These are phyloP conservation scores for Timema cristinae DNA, from an alignment of 2,888 invertebrate genomes.

Conservation along the genomic window DNA sequence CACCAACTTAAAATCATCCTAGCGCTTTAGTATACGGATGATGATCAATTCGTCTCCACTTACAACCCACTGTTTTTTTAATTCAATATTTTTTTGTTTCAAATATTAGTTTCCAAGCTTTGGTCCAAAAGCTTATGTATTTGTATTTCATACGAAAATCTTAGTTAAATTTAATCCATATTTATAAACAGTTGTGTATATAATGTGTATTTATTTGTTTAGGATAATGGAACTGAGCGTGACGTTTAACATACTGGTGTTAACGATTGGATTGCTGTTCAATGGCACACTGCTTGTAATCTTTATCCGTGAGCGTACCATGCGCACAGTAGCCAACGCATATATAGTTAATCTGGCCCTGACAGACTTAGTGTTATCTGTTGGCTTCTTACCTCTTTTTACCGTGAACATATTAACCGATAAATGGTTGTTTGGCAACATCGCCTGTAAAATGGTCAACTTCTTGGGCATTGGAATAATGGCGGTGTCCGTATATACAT, in stretches of 20 bases:
- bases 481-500: constrained; percentile 7
- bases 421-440: background rate
- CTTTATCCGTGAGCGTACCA: background rate
- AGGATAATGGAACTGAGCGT: background rate
- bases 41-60: too few relatives aligned
- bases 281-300: constrained; percentile 9
- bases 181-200: too few relatives aligned
- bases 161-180: too few relatives aligned
- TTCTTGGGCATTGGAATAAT: background rate
- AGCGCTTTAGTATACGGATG: too few relatives aligned
- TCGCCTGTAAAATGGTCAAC: background rate
- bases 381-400: background rate
- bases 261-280: background rate
- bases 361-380: background rate
- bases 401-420: background rate
- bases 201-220: background rate
- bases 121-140: too few relatives aligned
- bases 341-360: constrained; percentile 9
- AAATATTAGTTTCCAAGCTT: too few relatives aligned
- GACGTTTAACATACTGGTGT: background rate
- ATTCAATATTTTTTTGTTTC: too few relatives aligned
- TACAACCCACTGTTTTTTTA: too few relatives aligned
- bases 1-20: too few relatives aligned
- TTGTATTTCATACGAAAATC: too few relatives aligned
- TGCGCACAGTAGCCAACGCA: constrained; percentile 10